A percentile compares a stretch with the other conserved stretches of the same genome.
Conservation (phyloP, 1,140 invertebrate genomes). For the Fragariocoptes setiger region DNA sequence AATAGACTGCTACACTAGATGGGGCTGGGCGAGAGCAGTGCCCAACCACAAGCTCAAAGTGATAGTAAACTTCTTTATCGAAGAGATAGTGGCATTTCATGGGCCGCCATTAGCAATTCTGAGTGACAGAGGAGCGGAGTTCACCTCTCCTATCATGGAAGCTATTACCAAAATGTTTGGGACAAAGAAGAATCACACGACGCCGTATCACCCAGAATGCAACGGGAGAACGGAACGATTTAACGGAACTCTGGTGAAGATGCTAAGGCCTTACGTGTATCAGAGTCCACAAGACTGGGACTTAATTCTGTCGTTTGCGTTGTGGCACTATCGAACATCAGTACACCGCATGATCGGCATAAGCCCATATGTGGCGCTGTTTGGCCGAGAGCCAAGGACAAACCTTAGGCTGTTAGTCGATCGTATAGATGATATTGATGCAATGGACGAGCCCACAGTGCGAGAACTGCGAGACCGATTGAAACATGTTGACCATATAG, state of each 20-base stretch:
- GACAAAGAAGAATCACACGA: neutral
- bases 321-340: slow-evolving; percentile 1
- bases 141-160: neutral
- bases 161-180: no score
- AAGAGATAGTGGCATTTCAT: neutral
- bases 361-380: no score
- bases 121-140: slow-evolving; percentile 1
- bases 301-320: neutral
- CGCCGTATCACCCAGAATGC: neutral
- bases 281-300: neutral
- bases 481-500: no score
- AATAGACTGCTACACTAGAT: neutral
- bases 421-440: no score
- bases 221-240: neutral
- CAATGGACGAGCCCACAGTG: no score
- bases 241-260: neutral
- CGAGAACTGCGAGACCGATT: no score
- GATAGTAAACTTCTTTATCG: neutral
- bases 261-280: neutral
- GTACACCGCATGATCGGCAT: neutral
- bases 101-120: neutral
- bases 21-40: neutral
- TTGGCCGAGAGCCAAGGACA: no score
- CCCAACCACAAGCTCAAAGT: neutral
- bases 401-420: no score